phyloP scores from a whole-genome alignment of 53 echinoderm and acorn worm species.

The Patiria pectinifera region DNA sequence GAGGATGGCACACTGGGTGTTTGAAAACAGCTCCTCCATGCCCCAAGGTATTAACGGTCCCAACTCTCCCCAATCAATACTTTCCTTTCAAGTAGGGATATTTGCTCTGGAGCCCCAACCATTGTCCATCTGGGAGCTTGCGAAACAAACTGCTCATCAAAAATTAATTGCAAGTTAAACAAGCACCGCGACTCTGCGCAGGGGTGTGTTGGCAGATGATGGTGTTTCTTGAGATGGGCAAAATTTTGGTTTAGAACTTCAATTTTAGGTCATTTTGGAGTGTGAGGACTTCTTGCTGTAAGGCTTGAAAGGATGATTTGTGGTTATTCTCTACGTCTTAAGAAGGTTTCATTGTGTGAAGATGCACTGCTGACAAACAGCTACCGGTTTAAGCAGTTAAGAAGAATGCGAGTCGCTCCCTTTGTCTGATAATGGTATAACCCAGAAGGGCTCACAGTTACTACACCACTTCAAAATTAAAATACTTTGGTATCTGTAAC shows the following conservation, averaged over 20 bases:
- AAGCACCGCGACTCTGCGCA: neutral
- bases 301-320: neutral
- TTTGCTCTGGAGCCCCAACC: conserved; percentile 11
- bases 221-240: neutral
- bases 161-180: conserved; percentile 49
- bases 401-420: neutral
- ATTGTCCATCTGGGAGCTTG: conserved; percentile 28
- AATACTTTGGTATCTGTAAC: neutral
- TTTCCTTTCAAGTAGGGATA: neutral
- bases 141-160: conserved; percentile 48
- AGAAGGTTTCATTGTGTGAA: neutral
- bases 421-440: conserved; percentile 9
- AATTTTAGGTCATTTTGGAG: neutral
- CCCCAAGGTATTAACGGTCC: conserved; percentile 45
- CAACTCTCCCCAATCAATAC: conserved; percentile 27
- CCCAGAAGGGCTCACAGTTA: conserved; percentile 22
- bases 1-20: neutral
- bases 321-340: too few species aligned
- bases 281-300: neutral
- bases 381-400: neutral
- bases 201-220: neutral
- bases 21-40: conserved; percentile 28
- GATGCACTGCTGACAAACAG: neutral
- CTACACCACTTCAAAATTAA: conserved; percentile 33
- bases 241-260: neutral